These are phyloP conservation scores for Amblyopsis rosae DNA, from an alignment of 2,113 vertebrate species.

Conservation along the genomic window DNA sequence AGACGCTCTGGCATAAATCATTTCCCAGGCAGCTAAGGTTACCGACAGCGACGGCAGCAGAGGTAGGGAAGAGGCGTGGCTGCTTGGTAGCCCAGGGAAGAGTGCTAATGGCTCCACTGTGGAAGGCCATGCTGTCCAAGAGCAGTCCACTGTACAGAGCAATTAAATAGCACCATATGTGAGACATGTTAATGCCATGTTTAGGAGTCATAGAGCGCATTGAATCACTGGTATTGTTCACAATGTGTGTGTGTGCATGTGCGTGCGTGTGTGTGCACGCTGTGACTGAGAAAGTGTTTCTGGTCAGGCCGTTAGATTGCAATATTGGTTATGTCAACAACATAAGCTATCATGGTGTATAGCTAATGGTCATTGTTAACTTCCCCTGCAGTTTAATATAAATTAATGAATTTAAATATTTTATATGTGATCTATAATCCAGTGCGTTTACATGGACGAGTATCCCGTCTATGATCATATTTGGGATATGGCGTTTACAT, in stretches of 20 bases:
- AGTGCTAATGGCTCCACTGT: constrained; percentile 75
- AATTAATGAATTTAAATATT: no score
- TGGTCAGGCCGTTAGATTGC: no score
- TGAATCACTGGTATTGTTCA: background rate
- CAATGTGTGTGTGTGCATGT: background rate
- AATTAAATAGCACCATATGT: background rate
- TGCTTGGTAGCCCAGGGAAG: background rate
- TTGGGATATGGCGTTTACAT: no score
- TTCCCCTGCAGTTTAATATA: no score
- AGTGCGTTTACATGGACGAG: no score
- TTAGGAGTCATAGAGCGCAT: background rate
- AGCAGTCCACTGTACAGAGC: constrained; percentile 76
- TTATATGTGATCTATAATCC: no score
- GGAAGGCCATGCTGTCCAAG: constrained; percentile 79
- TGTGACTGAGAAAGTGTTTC: background rate
- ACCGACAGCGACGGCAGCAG: background rate
- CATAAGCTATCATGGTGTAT: no score
- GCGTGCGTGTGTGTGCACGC: constrained; percentile 13
- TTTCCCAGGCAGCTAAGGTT: no score
- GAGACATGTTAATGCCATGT: background rate
- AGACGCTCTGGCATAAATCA: background rate
- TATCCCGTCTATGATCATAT: no score
- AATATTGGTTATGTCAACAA: no score
- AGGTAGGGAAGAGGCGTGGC: background rate
- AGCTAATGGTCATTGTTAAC: no score